phyloP scores from a whole-genome alignment of 1,140 invertebrate genomes.

The Drosophila yakuba region DNA sequence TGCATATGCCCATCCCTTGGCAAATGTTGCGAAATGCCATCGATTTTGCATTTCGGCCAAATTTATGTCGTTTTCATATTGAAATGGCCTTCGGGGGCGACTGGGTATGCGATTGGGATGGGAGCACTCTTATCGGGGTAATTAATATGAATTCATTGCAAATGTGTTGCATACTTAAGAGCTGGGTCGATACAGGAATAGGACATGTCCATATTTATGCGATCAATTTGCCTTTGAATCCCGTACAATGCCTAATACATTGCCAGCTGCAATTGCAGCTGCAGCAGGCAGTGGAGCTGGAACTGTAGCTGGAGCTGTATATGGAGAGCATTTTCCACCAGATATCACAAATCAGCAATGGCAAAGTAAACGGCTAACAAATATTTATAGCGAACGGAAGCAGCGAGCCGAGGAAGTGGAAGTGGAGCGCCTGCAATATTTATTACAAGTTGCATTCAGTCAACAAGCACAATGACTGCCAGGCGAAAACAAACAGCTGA shows the following conservation, averaged over 20 bases:
- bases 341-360: conserved; percentile 80
- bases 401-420: conserved; percentile 23
- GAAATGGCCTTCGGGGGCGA: conserved; percentile 46
- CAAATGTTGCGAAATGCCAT: conserved; percentile 67
- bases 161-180: conserved; percentile 72
- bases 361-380: conserved; percentile 79
- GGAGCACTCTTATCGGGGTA: conserved; percentile 51
- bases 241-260: conserved; percentile 46
- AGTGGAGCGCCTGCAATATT: conserved; percentile 69
- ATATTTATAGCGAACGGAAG: conserved; percentile 71
- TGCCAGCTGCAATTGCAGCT: conserved; percentile 15
- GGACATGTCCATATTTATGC: conserved; percentile 50
- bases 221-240: conserved; percentile 59
- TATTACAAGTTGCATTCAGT: conserved; percentile 79
- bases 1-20: conserved; percentile 51
- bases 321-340: conserved; percentile 70
- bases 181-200: conserved; percentile 21
- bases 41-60: conserved; percentile 69
- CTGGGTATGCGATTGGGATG: too few species aligned
- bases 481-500: conserved; percentile 67
- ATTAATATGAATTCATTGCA: conserved; percentile 81
- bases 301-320: conserved; percentile 3
- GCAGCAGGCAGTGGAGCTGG: neutral
- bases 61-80: conserved; percentile 67
- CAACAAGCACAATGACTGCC: conserved; percentile 60